Evolutionary conservation across 2,888 invertebrate genomes (phyloP), one percentile per base, ranked within the genome.

Genomic region (Polydrusus cervinus): DNA sequence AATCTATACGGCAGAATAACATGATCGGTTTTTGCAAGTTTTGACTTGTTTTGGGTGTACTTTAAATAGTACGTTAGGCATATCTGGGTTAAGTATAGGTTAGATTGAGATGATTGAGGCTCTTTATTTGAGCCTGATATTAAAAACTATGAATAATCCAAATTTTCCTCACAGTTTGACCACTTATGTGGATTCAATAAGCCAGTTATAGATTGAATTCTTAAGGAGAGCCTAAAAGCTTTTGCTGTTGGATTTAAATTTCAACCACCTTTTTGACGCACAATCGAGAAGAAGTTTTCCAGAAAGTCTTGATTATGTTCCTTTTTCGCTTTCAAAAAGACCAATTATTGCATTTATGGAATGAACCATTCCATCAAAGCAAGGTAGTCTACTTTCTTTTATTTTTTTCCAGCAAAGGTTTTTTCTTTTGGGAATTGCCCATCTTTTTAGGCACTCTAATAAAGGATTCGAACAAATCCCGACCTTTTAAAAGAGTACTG

Each of bases 191-290:
- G 18, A 6, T 43, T 57, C 9, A 68, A 30, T 13, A 68, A 16
- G 2, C 38, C 40, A 2, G 68, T 68, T 16, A 68, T 68, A 3
- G 57, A 13, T 16, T 43, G 43, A n/a, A 68, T 68, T n/a, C 55
- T 7, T 43, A 43, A 68, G 3, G 45, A 13, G 3, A 68, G 18
- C 6, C 68, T 20, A 43, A 68, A 68, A 14, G n/a, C 14, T 34
- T 60, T 68, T 7, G 57, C 55, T 9, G 45, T 16, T 2, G 57
- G 68, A 38, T 67, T 67, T 38, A 53, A 53, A 53, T 25, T 18
- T 53, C 67, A 67, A 14, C 67, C 67, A 38, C 68, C 68, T 30
- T 25, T 10, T 25, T 57, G 68, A 14, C 67, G 18, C 1, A 67
- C 10, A 10, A 49, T 18, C 38, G 49, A 49, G 18, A 18, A 49